Evolutionary conservation across 2,888 invertebrate species (phyloP), one percentile per base, ranked within the genome.

Genomic region (Aporophyla nigra): DNA sequence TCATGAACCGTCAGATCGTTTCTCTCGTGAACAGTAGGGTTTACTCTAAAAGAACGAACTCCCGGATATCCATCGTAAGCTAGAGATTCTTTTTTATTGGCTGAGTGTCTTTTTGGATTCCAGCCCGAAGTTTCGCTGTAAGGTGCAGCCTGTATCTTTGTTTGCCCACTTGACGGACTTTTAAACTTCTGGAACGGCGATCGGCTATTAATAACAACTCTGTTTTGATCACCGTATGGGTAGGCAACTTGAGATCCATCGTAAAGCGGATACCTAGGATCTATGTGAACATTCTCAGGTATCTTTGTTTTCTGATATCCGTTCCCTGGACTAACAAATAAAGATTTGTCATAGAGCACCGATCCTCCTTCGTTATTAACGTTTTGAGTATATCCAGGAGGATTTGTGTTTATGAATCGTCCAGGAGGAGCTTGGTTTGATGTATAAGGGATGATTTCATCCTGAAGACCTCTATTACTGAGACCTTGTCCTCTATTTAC

Each of bases 161-260:
- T 16, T 21, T 71, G 9, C 19, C 5, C 70, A n/a, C 5, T 43
- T 19, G 40, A 14, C 5, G 62, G 70, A 5, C 10, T 62, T 70
- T n/a, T 56, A 49, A 69, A 72, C n/a, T 46, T 69, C 33, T n/a
- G 12, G 12, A 16, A 16, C 16, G 27, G 71, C n/a, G 19, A n/a
- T 10, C 51, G 63, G 19, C 53, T 4, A 43, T 53, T 43, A 24
- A 10, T 2, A 1, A 19, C 7, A 5, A 43, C 46, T 19, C n/a
- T 24, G 27, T 27, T 71, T 12, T 27, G 43, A 27, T 54, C 10
- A 27, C 21, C 33, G 21, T 33, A 33, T 6, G 46, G 21, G 9
- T 21, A 2, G 16, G n/a, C 4, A 27, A 21, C 14, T 66, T 46
- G 10, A 27, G 27, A 19, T 33, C 10, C 63, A 49, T 71, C 24